A percentile compares a stretch with the other conserved stretches of the same genome.
phyloP scores from a whole-genome alignment of 2,888 invertebrate genomes.

The Polyploca ridens region DNA sequence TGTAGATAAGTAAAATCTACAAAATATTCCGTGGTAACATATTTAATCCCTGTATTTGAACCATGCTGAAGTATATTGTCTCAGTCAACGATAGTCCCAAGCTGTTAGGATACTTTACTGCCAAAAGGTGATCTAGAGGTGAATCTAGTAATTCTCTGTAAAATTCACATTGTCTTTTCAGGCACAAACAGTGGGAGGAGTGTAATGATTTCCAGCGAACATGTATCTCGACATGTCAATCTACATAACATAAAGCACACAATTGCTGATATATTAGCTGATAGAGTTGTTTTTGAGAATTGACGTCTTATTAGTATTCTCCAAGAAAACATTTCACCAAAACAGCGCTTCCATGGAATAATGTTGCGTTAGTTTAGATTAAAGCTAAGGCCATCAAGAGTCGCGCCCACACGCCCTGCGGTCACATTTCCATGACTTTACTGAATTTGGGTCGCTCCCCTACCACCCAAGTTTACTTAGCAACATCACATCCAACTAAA shows the following conservation, averaged over 20 bases:
- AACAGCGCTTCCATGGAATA: conserved; percentile 25
- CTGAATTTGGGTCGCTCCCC: conserved; percentile 24
- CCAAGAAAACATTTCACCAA: conserved; percentile 11
- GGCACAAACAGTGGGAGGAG: not conserved
- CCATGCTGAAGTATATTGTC: too few relatives aligned
- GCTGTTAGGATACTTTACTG: too few relatives aligned
- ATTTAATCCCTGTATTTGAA: too few relatives aligned
- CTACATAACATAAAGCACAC: not conserved
- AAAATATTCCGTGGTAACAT: too few relatives aligned
- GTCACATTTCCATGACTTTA: conserved; percentile 36
- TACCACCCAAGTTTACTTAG: conserved; percentile 19
- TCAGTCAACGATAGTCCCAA: too few relatives aligned
- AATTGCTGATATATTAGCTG: not conserved
- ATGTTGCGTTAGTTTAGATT: conserved; percentile 22
- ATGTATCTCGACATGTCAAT: conserved; percentile 1
- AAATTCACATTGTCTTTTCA: not conserved
- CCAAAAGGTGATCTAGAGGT: not conserved
- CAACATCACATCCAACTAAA: conserved; percentile 1
- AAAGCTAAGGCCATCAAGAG: conserved; percentile 36
- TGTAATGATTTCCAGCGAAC: not conserved
- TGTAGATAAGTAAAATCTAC: too few relatives aligned
- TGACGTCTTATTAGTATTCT: conserved; percentile 9
- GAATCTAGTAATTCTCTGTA: not conserved
- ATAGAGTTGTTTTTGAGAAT: conserved; percentile 5
- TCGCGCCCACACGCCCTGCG: conserved; percentile 37